Conservation (phyloP, 2,113 vertebrate species). For the Laterallus jamaicensis region DNA sequence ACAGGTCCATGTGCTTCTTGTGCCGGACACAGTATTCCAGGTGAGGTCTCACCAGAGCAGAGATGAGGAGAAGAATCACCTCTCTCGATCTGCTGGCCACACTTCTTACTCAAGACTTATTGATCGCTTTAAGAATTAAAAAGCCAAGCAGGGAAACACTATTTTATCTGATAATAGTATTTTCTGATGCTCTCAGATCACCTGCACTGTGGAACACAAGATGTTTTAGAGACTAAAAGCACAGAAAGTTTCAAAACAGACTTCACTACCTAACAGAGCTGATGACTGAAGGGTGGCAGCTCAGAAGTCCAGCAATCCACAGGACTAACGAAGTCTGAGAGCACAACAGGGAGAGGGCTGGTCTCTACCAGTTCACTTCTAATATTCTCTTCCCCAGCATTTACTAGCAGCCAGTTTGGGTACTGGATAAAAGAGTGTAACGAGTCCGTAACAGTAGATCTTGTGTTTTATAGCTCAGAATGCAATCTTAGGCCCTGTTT, state of each 20-base stretch:
- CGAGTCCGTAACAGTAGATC: background rate
- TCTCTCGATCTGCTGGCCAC: too few relatives aligned
- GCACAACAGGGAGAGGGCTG: background rate
- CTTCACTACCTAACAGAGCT: background rate
- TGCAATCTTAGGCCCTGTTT: background rate
- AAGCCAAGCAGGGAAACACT: background rate
- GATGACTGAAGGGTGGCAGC: background rate
- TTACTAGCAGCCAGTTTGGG: background rate
- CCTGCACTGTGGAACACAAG: background rate
- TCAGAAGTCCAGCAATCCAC: background rate
- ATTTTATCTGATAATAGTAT: background rate
- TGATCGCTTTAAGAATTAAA: background rate
- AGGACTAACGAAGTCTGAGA: background rate
- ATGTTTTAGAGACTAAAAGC: background rate
- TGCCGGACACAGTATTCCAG: too few relatives aligned
- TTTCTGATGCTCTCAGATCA: background rate
- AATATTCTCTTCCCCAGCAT: background rate
- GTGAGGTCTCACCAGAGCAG: too few relatives aligned
- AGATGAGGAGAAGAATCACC: too few relatives aligned
- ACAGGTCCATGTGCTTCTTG: too few relatives aligned
- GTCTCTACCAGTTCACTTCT: background rate
- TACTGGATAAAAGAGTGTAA: background rate
- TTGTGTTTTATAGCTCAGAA: background rate
- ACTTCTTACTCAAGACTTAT: background rate
- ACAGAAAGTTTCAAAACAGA: background rate